phyloP scores from a whole-genome alignment of 2,113 vertebrate genomes.

The Ardeotis arabs region DNA sequence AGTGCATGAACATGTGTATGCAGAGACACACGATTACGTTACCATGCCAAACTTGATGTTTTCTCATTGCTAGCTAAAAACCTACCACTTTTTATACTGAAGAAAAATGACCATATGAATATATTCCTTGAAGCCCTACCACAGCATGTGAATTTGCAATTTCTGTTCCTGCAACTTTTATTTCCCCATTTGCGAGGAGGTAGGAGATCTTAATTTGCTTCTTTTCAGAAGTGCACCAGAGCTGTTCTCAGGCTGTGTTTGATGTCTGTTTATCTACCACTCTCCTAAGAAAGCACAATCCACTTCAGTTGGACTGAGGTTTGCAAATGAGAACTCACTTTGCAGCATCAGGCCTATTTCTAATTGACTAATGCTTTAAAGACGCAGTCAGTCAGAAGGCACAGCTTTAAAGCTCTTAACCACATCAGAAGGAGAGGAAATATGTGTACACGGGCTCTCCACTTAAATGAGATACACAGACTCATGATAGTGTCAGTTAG shows the following conservation, averaged over 20 bases:
- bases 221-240: neutral
- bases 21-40: too few species aligned
- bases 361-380: conserved; percentile 2
- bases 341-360: neutral
- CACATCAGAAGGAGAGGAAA: conserved; percentile 28
- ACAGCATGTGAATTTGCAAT: neutral
- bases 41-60: neutral
- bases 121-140: neutral
- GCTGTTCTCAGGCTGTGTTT: neutral
- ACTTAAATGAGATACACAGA: neutral
- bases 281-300: neutral
- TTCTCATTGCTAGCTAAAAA: neutral
- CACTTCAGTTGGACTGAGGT: neutral
- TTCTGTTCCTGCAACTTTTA: neutral
- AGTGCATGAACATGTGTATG: too few species aligned
- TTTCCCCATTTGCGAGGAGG: neutral
- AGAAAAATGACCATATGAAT: neutral
- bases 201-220: neutral
- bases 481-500: neutral
- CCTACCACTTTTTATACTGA: neutral
- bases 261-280: conserved; percentile 1
- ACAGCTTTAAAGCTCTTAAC: neutral
- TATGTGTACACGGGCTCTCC: neutral
- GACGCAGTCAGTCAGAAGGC: neutral
- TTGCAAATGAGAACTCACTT: conserved; percentile 10